Conservation (phyloP, 2,797 vertebrate genomes). For the Amniataba percoides region DNA sequence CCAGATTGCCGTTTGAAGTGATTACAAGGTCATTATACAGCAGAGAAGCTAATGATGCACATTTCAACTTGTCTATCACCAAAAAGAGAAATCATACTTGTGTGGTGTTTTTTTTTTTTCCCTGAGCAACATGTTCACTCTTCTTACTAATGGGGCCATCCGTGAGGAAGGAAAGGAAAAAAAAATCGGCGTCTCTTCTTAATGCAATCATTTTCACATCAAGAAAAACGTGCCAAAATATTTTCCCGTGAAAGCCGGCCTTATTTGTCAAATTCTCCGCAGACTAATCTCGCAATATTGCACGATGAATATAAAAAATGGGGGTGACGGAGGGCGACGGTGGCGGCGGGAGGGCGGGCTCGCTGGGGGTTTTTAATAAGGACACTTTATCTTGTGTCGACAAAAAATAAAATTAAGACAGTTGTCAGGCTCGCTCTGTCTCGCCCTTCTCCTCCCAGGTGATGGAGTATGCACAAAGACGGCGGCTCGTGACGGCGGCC, state of each 20-base stretch:
- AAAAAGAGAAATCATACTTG: conserved; percentile 51
- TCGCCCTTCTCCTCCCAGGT: conserved; percentile 70
- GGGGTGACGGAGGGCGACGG: conserved; percentile 51
- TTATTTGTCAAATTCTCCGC: conserved; percentile 80
- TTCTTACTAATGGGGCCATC: conserved; percentile 24
- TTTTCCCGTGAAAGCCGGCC: conserved; percentile 72
- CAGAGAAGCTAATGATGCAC: conserved; percentile 69
- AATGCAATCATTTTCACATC: conserved; percentile 85
- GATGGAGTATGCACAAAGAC: conserved; percentile 85
- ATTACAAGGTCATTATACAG: conserved; percentile 81
- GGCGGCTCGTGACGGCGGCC: conserved; percentile 70
- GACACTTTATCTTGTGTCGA: conserved; percentile 79
- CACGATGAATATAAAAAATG: conserved; percentile 75
- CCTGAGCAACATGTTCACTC: conserved; percentile 29
- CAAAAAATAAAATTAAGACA: conserved; percentile 88
- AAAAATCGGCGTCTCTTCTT: conserved; percentile 64
- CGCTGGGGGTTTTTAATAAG: conserved; percentile 74
- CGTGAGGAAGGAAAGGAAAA: neutral
- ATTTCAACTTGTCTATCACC: conserved; percentile 77
- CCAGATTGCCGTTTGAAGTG: conserved; percentile 71
- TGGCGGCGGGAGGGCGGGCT: neutral
- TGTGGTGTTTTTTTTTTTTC: neutral
- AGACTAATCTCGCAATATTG: conserved; percentile 82
- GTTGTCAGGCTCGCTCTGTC: conserved; percentile 72
- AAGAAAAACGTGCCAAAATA: conserved; percentile 76